Conservation (phyloP, 2,888 invertebrate species). For the Trichogramma dendrolimi region DNA sequence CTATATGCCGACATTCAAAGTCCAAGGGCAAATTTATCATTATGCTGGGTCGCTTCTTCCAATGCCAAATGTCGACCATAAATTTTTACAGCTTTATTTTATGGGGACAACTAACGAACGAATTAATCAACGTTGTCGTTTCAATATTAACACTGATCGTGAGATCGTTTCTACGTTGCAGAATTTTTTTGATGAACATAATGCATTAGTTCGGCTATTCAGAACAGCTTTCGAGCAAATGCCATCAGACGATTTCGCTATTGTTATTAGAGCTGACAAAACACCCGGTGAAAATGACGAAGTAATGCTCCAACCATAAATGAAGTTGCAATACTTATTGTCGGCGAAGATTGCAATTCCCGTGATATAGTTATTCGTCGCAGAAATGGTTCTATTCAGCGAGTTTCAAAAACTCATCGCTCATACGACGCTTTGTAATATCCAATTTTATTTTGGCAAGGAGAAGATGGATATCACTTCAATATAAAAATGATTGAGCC, state of each 20-base stretch:
- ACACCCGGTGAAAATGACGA: conserved; percentile 25
- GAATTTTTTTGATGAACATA: no score
- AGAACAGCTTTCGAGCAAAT: conserved; percentile 35
- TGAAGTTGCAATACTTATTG: conserved; percentile 36
- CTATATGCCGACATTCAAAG: conserved; percentile 8
- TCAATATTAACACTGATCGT: conserved; percentile 9
- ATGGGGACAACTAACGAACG: conserved; percentile 12
- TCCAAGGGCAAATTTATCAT: conserved; percentile 15
- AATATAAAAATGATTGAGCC: conserved; percentile 27
- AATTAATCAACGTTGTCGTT: conserved; percentile 15
- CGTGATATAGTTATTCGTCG: no score
- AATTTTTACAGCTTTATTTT: conserved; percentile 13
- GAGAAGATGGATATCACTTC: conserved; percentile 39
- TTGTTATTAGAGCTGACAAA: conserved; percentile 26
- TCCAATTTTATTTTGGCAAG: conserved; percentile 40
- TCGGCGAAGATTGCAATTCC: conserved; percentile 23
- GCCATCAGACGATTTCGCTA: conserved; percentile 30
- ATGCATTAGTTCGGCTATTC: conserved; percentile 30
- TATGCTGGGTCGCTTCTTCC: conserved; percentile 9
- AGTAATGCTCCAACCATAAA: conserved; percentile 33
- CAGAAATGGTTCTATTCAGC: no score
- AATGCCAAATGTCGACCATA: neutral
- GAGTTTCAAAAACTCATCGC: no score
- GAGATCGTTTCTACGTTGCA: conserved; percentile 22
- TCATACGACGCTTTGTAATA: conserved; percentile 49